phyloP scores from a whole-genome alignment of 2,113 vertebrate species.

The Notothenia rossii region DNA sequence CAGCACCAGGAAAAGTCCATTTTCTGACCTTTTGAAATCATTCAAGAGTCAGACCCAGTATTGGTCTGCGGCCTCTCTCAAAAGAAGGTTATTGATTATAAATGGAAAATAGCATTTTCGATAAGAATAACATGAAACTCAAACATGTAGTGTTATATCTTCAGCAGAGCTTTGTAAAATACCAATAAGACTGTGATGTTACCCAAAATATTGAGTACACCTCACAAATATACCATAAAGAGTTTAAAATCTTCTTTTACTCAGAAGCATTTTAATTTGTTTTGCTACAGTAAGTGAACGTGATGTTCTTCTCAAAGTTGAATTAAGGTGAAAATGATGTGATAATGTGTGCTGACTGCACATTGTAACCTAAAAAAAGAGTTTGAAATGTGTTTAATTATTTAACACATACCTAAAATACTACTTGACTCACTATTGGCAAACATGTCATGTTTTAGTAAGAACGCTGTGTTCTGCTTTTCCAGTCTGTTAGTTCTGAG shows the following conservation, averaged over 20 bases:
- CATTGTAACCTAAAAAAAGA: neutral
- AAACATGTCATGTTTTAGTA: slow-evolving; percentile 34
- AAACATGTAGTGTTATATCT: neutral
- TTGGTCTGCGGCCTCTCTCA: neutral
- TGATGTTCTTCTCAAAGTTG: neutral
- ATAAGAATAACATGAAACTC: neutral
- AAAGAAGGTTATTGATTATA: neutral
- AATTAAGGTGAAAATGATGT: slow-evolving; percentile 17
- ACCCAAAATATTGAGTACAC: neutral
- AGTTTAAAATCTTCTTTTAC: neutral
- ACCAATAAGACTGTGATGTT: neutral
- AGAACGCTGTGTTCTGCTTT: neutral
- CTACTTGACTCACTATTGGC: neutral
- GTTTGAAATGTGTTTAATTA: slow-evolving; percentile 24
- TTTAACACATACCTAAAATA: slow-evolving; percentile 9
- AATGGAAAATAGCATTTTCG: neutral
- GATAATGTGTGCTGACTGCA: slow-evolving; percentile 14
- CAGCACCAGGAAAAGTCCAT: neutral
- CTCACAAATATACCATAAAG: neutral
- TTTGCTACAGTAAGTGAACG: neutral
- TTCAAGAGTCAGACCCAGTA: no score
- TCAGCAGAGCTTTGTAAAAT: neutral
- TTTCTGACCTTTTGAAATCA: no score
- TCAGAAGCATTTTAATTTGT: neutral
- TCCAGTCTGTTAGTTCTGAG: slow-evolving; percentile 28